phyloP scores from a whole-genome alignment of 1,140 invertebrate genomes.

The Globodera ellingtonae region DNA sequence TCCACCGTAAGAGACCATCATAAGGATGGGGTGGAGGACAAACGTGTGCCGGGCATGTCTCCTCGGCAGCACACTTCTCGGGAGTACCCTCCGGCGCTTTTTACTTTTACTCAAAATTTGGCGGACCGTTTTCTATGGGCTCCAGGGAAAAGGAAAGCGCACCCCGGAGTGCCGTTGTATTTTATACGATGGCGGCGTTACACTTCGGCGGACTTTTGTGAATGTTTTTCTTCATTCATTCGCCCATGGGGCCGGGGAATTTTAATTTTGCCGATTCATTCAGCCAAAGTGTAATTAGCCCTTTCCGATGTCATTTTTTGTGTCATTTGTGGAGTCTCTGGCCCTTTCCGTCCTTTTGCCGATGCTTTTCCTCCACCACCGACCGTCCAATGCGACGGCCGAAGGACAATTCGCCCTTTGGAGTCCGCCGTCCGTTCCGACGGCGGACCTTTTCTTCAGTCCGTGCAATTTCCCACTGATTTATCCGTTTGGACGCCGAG shows the following conservation, averaged over 20 bases:
- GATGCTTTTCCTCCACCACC: not conserved
- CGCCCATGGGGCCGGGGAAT: not conserved
- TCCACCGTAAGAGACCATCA: not conserved
- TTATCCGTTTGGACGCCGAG: not conserved
- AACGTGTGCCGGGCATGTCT: not conserved
- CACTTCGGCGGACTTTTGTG: not conserved
- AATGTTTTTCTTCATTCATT: no score
- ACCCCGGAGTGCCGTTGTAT: not conserved
- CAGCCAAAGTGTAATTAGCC: not conserved
- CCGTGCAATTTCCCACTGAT: constrained; percentile 6
- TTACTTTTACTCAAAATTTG: not conserved
- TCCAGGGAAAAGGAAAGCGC: not conserved
- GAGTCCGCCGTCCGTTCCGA: not conserved
- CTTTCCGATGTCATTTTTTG: not conserved
- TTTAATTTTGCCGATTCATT: not conserved
- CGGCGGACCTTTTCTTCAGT: constrained; percentile 6
- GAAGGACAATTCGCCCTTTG: not conserved
- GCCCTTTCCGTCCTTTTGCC: not conserved
- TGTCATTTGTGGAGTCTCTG: not conserved
- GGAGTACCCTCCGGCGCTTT: not conserved
- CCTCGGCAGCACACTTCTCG: not conserved
- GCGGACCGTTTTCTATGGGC: not conserved
- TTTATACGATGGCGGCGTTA: not conserved
- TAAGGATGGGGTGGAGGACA: not conserved
- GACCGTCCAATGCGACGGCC: not conserved